Evolutionary conservation across 2,888 invertebrate species (phyloP).

Genomic region (Caenorhabditis wallacei): DNA sequence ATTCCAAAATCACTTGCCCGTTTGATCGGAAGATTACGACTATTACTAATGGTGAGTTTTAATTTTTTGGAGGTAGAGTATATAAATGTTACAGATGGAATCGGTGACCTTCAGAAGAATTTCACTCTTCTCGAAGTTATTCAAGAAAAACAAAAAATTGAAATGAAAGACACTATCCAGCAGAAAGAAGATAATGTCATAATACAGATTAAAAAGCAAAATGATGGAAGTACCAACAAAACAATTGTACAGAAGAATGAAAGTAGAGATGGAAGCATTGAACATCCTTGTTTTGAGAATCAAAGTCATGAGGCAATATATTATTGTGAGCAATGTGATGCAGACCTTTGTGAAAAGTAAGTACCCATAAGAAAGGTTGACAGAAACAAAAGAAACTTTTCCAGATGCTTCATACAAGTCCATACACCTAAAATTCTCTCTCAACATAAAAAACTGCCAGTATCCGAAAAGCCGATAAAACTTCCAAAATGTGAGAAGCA

Average conservation of each 20-base stretch:
- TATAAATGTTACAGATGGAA: background rate
- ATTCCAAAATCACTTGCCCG: background rate
- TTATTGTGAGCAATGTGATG: constrained; percentile 3
- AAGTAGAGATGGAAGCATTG: background rate
- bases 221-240: too few relatives aligned
- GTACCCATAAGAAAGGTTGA: background rate
- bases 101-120: background rate
- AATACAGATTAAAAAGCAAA: too few relatives aligned
- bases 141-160: too few relatives aligned
- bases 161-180: too few relatives aligned
- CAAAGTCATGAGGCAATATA: background rate
- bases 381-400: too few relatives aligned
- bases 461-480: background rate
- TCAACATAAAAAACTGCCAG: background rate
- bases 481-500: background rate
- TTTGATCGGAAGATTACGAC: constrained; percentile 9
- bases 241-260: too few relatives aligned
- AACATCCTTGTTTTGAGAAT: background rate
- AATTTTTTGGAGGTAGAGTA: too few relatives aligned
- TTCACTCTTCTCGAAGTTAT: too few relatives aligned
- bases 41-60: constrained; percentile 2
- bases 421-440: background rate
- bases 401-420: background rate
- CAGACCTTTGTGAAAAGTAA: background rate
- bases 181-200: too few relatives aligned